These are phyloP conservation scores for Heliconius cydno DNA, from an alignment of 2,888 invertebrate genomes.

Conservation along the genomic window DNA sequence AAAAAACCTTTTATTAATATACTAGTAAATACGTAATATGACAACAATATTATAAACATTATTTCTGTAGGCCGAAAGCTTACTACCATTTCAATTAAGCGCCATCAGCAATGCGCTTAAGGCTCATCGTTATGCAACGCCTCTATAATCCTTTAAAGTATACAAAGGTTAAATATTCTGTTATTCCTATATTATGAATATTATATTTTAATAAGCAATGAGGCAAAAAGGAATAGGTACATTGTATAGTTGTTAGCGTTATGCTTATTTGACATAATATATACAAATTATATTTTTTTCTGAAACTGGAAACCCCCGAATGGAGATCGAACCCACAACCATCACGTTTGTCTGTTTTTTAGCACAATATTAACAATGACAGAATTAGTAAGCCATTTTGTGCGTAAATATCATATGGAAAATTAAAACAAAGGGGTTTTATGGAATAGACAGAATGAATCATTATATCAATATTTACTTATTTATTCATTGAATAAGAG, in stretches of 20 bases:
- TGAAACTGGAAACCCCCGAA: not conserved
- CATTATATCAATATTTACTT: not conserved
- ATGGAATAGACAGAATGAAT: not conserved
- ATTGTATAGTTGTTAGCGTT: too few relatives aligned
- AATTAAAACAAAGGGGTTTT: not conserved
- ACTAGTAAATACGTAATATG: not conserved
- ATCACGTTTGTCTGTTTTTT: not conserved
- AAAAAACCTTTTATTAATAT: not conserved
- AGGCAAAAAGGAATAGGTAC: not conserved
- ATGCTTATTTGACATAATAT: too few relatives aligned
- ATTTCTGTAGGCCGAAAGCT: not conserved
- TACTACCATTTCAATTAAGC: conserved; percentile 22
- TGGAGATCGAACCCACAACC: not conserved
- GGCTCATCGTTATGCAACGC: conserved; percentile 1
- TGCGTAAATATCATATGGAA: not conserved
- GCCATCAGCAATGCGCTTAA: conserved; percentile 16
- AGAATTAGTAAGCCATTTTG: not conserved
- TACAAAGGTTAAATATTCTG: not conserved
- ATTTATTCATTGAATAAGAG: not conserved
- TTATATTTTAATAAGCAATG: not conserved
- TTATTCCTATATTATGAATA: not conserved
- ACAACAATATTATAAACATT: not conserved
- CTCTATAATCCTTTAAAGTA: not conserved
- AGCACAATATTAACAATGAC: not conserved
- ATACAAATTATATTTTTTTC: not conserved